Evolutionary conservation across 2,888 invertebrate genomes (phyloP), one percentile per base, ranked within the genome.

Genomic region (Pilophorus perplexus): DNA sequence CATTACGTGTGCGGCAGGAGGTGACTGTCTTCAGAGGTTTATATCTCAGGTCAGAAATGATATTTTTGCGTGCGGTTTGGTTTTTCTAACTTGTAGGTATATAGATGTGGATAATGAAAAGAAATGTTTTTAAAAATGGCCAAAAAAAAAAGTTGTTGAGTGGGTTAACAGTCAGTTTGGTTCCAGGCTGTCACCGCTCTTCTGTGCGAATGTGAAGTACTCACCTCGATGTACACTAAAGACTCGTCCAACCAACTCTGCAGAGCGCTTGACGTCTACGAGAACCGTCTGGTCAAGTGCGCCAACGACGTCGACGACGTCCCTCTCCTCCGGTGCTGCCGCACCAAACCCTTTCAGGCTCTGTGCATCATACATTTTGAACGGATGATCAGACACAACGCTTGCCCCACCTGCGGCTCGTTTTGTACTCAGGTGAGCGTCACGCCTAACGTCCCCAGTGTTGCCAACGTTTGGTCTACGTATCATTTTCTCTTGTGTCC

Each of bases 331-430:
- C 80, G 90, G 18, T 85, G 89, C 5, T 88, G 89, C 23, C 83
- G 83, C 2, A 80, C 87, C 46, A 67, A 72, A 20, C 73, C 74
- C 2, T 93, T 87, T 77, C 82, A 88, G 76, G 84, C 90, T 16
- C 80, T 90, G 22, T 95, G 95, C 76, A 82, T 84, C 54, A 83
- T 86, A 73, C 95, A 95, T 77, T 82, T 84, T 68, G 84, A 86
- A 72, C 83, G 92, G 67, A 79, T 94, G 68, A 78, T 83, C 12
- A 78, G 83, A 37, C 95, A 95, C 77, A 90, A 93, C 77, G 93
- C 93, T 76, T 95, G 94, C 75, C 89, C 93, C 0, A 86, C 87
- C 1, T 95, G 95, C 78, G 90, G 94, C 4, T 79, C 91, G 59
- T 95, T 92, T 77, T 94, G 94, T 76, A 88, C 92, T 4, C 91